Evolutionary conservation across 2,888 invertebrate genomes (phyloP).

Genomic region (Eudasyphora cyanicolor): DNA sequence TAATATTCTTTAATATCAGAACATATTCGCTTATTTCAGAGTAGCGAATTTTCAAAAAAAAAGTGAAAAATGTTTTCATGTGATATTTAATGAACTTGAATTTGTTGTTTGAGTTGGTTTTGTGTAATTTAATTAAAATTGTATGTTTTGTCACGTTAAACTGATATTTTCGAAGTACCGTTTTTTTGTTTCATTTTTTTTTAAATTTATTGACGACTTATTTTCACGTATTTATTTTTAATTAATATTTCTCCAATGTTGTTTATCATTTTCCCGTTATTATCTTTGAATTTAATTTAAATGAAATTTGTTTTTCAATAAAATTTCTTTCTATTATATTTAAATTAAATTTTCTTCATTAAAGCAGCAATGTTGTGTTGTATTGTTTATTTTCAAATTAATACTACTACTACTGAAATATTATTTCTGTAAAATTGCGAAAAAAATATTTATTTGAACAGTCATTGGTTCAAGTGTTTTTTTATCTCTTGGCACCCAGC

Average conservation of each 20-base stretch:
- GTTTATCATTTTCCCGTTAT: constrained; percentile 38
- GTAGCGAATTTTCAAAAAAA: no score
- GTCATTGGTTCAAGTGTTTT: constrained; percentile 9
- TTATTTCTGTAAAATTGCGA: neutral
- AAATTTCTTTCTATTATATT: neutral
- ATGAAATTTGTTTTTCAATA: neutral
- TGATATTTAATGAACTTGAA: no score
- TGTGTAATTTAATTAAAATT: constrained; percentile 25
- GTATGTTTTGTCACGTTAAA: no score
- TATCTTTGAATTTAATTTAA: neutral
- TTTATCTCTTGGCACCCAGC: constrained; percentile 36
- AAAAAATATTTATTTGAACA: constrained; percentile 4
- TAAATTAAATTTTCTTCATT: neutral
- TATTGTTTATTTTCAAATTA: constrained; percentile 38
- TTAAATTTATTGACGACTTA: constrained; percentile 19
- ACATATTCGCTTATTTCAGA: no score
- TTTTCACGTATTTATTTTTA: constrained; percentile 26
- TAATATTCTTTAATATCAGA: no score
- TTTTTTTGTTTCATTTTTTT: neutral
- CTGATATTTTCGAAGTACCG: constrained; percentile 46
- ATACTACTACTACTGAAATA: constrained; percentile 35
- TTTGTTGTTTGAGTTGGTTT: neutral
- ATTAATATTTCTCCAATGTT: constrained; percentile 44
- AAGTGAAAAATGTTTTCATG: no score
- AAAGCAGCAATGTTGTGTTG: constrained; percentile 45